Evolutionary conservation across 2,797 vertebrate genomes (phyloP).

Genomic region (Cyclopterus lumpus): DNA sequence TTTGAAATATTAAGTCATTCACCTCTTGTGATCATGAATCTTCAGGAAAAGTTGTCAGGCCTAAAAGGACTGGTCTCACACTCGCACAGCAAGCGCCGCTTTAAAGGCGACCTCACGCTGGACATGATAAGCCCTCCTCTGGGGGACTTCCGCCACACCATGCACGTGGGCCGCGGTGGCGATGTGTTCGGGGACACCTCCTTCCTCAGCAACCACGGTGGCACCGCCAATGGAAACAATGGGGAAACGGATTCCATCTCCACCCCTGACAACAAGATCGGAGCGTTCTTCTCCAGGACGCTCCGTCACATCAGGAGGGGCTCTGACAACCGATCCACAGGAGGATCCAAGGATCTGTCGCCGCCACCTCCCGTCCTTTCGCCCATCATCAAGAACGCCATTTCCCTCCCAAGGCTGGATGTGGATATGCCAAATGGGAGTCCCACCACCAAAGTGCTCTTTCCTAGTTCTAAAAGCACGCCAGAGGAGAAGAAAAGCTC

Average conservation of each 20-base stretch:
- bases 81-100: constrained; percentile 90
- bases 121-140: constrained; percentile 98
- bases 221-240: constrained; percentile 74
- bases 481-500: constrained; percentile 84
- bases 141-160: constrained; percentile 97
- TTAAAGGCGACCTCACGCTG: constrained; percentile 87
- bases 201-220: constrained; percentile 95
- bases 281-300: constrained; percentile 90
- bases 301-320: constrained; percentile 88
- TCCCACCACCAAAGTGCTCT: constrained; percentile 82
- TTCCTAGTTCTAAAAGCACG: constrained; percentile 82
- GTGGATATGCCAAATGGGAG: constrained; percentile 82
- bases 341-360: constrained; percentile 76
- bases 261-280: constrained; percentile 80
- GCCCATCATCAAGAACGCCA: constrained; percentile 96
- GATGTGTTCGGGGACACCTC: constrained; percentile 98
- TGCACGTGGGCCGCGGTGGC: constrained; percentile 96
- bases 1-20: background rate
- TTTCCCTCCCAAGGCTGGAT: constrained; percentile 93
- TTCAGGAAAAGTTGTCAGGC: constrained; percentile 92
- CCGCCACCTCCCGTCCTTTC: constrained; percentile 88
- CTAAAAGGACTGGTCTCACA: constrained; percentile 91
- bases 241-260: constrained; percentile 71
- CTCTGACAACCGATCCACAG: constrained; percentile 78
- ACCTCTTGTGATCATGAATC: constrained; percentile 85